These are phyloP conservation scores for Drosophila flavopinicola DNA, from an alignment of 2,888 invertebrate genomes.

Conservation along the genomic window DNA sequence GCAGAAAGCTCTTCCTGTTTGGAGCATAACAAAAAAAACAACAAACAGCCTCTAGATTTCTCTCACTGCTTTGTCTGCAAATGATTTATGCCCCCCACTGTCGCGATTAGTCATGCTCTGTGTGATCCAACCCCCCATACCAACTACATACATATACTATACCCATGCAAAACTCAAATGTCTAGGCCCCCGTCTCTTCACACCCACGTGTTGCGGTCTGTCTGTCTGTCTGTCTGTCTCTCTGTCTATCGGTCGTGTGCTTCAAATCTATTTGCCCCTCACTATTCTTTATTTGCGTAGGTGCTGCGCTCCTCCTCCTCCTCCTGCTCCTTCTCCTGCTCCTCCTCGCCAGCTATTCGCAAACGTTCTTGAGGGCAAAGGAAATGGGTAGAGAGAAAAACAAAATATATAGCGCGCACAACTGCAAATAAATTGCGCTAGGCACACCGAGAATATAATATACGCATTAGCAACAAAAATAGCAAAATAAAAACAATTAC, in stretches of 20 bases:
- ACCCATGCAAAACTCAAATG: slow-evolving; percentile 29
- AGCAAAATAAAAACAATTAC: slow-evolving; percentile 40
- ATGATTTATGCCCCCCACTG: slow-evolving; percentile 49
- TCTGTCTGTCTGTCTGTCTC: too few species aligned
- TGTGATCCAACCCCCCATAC: slow-evolving; percentile 16
- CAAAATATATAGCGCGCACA: slow-evolving; percentile 44
- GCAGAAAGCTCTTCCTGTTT: slow-evolving; percentile 77
- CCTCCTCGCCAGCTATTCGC: slow-evolving; percentile 11
- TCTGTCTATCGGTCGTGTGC: slow-evolving; percentile 22
- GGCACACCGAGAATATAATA: slow-evolving; percentile 48
- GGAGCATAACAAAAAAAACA: slow-evolving; percentile 20
- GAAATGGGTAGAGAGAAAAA: slow-evolving; percentile 15
- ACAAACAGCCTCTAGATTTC: slow-evolving; percentile 31
- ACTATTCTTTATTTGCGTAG: slow-evolving; percentile 1
- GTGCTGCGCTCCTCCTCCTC: not conserved
- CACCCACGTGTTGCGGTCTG: slow-evolving; percentile 42
- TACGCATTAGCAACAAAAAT: slow-evolving; percentile 28
- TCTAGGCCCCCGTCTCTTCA: slow-evolving; percentile 15
- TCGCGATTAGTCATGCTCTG: slow-evolving; percentile 53
- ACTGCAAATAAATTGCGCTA: slow-evolving; percentile 72
- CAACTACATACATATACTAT: too few species aligned
- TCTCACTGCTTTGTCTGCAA: slow-evolving; percentile 59
- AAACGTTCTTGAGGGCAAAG: slow-evolving; percentile 29
- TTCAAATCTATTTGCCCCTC: slow-evolving; percentile 26
- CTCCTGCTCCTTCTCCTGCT: not conserved